phyloP scores from a whole-genome alignment of 1,140 invertebrate species.

The Bombus cullumanus region DNA sequence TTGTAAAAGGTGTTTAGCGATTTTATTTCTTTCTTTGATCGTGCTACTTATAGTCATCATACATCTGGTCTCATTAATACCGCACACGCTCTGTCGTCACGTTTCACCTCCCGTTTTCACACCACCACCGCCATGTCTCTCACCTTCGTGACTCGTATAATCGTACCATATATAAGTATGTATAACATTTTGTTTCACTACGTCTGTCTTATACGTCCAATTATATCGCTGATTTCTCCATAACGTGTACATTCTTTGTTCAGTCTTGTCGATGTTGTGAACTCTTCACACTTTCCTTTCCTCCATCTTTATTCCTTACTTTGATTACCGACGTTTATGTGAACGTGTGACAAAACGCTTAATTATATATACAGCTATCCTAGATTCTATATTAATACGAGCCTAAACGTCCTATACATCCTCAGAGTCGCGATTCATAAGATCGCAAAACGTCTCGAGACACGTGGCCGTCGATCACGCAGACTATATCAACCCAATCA shows the following conservation, averaged over 20 bases:
- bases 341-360: slow-evolving; percentile 11
- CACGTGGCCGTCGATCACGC: slow-evolving; percentile 18
- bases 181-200: slow-evolving; percentile 32
- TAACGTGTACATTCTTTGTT: neutral
- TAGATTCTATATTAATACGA: neutral
- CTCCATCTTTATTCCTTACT: neutral
- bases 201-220: neutral
- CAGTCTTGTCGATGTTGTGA: slow-evolving; percentile 31
- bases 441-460: slow-evolving; percentile 24
- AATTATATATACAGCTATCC: neutral
- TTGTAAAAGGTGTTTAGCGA: slow-evolving; percentile 43
- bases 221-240: neutral
- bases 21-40: slow-evolving; percentile 32
- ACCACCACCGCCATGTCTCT: slow-evolving; percentile 18
- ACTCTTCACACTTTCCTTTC: neutral
- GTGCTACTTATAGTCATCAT: slow-evolving; percentile 24
- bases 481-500: slow-evolving; percentile 30
- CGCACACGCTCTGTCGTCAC: slow-evolving; percentile 50
- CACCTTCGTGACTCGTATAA: slow-evolving; percentile 28
- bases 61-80: slow-evolving; percentile 38
- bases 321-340: neutral
- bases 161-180: slow-evolving; percentile 24
- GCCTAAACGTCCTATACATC: neutral
- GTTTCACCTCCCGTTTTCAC: slow-evolving; percentile 27
- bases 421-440: neutral